Evolutionary conservation across 2,888 invertebrate species (phyloP), one percentile per base, ranked within the genome.

Genomic region (Melinaea marsaeus): DNA sequence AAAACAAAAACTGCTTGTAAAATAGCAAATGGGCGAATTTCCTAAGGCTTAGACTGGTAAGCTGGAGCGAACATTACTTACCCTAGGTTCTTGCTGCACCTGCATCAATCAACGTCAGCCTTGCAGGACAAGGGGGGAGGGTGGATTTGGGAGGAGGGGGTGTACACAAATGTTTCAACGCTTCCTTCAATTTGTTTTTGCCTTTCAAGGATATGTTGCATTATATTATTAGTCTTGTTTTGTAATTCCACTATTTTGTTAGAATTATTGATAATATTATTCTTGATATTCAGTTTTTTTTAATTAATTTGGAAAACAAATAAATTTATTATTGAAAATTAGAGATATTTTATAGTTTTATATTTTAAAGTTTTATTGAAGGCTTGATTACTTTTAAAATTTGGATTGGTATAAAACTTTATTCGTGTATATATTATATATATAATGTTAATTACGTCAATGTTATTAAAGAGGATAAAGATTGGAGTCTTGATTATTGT

Each of bases 21-120:
- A 51, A 51, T 51, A 51, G 55, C 47, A 61, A 56, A 64, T 61
- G 56, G 58, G 51, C 58, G 47, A 61, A 58, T 63, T 62, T 63
- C 58, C 58, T 61, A 61, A 60, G 65, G 63, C 65, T 67, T 63
- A 63, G 57, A 65, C 62, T 59, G 59, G 61, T 60, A 64, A 64
- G 65, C 67, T 67, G 59, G 63, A 65, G 65, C 65, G 65, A 62
- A 59, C 62, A 67, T 67, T 67, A 67, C 63, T 68, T 64, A 62
- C 62, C 63, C 63, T 67, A 64, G 78, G 78, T 82, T 86, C 83
- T 85, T 85, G 77, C 78, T 76, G 79, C 82, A 82, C 81, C 83
- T 83, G 87, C 85, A 89, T 89, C 88, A 83, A 86, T 89, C 89
- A 88, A 84, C 77, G 88, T 88, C 87, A 72, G 71, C 69, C 75